phyloP scores from a whole-genome alignment of 2,888 invertebrate genomes.

The Colletes collaris region DNA sequence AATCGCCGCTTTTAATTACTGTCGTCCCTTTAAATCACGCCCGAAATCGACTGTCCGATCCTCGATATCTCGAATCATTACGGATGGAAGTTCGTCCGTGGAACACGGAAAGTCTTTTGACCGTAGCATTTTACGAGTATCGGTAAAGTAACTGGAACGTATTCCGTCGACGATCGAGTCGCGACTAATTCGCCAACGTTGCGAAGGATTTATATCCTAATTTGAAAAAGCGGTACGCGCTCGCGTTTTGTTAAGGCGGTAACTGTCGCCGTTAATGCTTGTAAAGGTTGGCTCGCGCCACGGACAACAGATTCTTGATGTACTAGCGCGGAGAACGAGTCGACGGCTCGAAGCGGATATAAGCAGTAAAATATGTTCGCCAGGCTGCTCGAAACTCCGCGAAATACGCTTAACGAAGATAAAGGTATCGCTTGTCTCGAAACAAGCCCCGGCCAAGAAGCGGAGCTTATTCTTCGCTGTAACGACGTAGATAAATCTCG shows the following conservation, averaged over 20 bases:
- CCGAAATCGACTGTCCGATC: slow-evolving; percentile 2
- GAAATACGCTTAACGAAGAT: slow-evolving; percentile 43
- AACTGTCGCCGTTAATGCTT: slow-evolving; percentile 28
- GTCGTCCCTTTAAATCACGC: slow-evolving; percentile 21
- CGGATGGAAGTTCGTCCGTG: neutral
- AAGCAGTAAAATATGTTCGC: slow-evolving; percentile 32
- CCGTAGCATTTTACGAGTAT: too few relatives aligned
- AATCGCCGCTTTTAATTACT: slow-evolving; percentile 54
- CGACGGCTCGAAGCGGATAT: slow-evolving; percentile 6
- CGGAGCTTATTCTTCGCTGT: slow-evolving; percentile 11
- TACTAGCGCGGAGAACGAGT: neutral
- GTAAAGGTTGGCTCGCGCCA: neutral
- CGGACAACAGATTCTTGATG: slow-evolving; percentile 19
- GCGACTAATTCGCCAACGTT: too few relatives aligned
- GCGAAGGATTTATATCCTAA: neutral
- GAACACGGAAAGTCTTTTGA: too few relatives aligned
- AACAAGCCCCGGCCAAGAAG: slow-evolving; percentile 23
- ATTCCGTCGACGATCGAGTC: too few relatives aligned
- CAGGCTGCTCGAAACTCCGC: slow-evolving; percentile 2
- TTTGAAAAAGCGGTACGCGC: neutral
- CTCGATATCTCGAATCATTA: slow-evolving; percentile 5
- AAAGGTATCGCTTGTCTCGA: slow-evolving; percentile 24
- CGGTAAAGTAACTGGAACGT: too few relatives aligned
- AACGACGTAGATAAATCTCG: slow-evolving; percentile 40
- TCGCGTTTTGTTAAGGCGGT: slow-evolving; percentile 6